A percentile compares a stretch with the other conserved stretches of the same genome.
These are phyloP conservation scores for Pagrus major DNA, from an alignment of 2,113 vertebrate species.

Conservation along the genomic window DNA sequence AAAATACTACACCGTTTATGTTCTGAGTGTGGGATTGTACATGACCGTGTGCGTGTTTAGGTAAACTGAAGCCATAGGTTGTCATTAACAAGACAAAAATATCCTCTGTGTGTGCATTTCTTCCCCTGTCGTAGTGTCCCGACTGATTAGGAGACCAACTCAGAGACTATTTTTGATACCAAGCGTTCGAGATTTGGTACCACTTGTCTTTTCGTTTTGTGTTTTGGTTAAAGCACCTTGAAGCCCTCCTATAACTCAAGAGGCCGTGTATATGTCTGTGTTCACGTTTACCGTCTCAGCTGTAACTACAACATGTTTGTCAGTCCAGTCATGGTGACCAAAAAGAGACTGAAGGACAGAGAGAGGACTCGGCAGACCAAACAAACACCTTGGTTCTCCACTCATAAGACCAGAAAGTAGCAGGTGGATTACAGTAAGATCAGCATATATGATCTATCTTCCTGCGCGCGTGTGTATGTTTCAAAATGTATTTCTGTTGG, in stretches of 20 bases:
- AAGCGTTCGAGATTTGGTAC: conserved; percentile 70
- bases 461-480: conserved; percentile 64
- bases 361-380: conserved; percentile 53
- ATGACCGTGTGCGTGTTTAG: conserved; percentile 86
- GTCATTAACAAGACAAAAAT: conserved; percentile 81
- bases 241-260: conserved; percentile 79
- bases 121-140: conserved; percentile 80
- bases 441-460: conserved; percentile 56
- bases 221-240: conserved; percentile 79
- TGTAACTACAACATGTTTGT: conserved; percentile 81
- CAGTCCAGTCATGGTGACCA: conserved; percentile 86
- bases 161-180: conserved; percentile 97
- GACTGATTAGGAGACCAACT: conserved; percentile 92
- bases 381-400: conserved; percentile 58
- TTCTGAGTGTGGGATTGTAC: conserved; percentile 78
- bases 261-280: conserved; percentile 74
- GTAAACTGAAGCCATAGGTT: conserved; percentile 92
- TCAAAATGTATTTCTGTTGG: conserved; percentile 76
- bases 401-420: conserved; percentile 66
- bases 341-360: conserved; percentile 71
- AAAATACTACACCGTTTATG: conserved; percentile 25
- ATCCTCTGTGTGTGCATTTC: conserved; percentile 88
- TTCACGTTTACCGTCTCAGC: conserved; percentile 86
- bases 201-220: conserved; percentile 43
- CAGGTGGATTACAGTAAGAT: conserved; percentile 58